Conservation (phyloP, 2,888 invertebrate species). For the Drepanosiphum platanoidis region DNA sequence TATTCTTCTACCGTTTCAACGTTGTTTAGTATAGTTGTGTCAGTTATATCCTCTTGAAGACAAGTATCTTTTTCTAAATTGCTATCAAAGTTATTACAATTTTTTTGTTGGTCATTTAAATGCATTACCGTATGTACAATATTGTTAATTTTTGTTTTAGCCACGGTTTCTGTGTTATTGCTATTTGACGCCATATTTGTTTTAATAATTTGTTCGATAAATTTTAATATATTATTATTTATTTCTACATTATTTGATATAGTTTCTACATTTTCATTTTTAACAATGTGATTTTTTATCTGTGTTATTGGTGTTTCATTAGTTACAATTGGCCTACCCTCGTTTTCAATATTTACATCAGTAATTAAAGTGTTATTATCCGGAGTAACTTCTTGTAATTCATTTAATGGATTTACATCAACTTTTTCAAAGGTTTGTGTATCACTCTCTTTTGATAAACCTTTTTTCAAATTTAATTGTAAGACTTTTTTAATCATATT, state of each 20-base stretch:
- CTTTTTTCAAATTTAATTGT: background rate
- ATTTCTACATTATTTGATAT: background rate
- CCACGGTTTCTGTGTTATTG: background rate
- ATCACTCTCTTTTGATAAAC: background rate
- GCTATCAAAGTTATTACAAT: background rate
- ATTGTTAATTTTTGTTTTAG: background rate
- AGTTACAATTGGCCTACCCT: background rate
- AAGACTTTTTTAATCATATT: constrained; percentile 13
- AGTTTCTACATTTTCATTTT: background rate
- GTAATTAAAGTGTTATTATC: background rate
- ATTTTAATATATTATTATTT: background rate
- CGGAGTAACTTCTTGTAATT: background rate
- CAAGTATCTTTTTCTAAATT: background rate
- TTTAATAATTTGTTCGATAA: background rate
- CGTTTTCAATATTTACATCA: background rate
- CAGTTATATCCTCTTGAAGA: too few relatives aligned
- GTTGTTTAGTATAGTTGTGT: background rate
- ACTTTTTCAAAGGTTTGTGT: background rate
- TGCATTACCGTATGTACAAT: background rate
- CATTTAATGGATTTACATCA: background rate
- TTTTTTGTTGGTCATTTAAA: background rate
- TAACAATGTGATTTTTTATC: too few relatives aligned
- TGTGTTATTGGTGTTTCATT: background rate
- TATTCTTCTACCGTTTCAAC: background rate
- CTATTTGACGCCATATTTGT: background rate